A percentile compares a stretch with the other conserved stretches of the same genome.
phyloP scores from a whole-genome alignment of 2,888 invertebrate species.

The Meloe dianella region DNA sequence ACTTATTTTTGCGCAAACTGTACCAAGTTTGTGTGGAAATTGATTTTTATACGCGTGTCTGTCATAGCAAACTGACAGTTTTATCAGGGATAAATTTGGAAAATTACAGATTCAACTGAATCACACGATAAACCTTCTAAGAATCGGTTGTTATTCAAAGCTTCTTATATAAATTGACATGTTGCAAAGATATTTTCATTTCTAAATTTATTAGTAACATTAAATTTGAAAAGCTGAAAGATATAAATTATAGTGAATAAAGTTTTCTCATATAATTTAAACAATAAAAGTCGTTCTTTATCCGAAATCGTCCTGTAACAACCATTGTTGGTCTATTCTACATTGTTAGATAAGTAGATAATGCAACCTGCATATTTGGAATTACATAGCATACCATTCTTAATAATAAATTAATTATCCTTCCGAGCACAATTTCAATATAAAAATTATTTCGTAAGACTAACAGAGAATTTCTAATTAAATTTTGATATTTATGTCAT shows the following conservation, averaged over 20 bases:
- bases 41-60: neutral
- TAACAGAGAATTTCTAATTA: neutral
- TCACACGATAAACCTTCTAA: no score
- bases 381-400: neutral
- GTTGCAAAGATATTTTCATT: no score
- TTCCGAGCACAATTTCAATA: neutral
- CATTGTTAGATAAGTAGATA: neutral
- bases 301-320: neutral
- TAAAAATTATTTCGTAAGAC: neutral
- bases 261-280: neutral
- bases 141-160: no score
- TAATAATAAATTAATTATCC: neutral
- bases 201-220: no score
- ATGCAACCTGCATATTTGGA: neutral
- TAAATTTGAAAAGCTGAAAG: no score
- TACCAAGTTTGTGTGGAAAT: no score
- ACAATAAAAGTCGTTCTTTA: neutral
- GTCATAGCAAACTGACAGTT: no score
- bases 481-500: neutral
- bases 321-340: neutral
- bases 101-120: neutral
- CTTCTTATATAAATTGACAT: no score
- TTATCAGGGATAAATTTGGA: neutral
- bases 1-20: no score
- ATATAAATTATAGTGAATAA: neutral